Conservation (phyloP, 2,113 vertebrate species). For the Rhodinocichla rosea region DNA sequence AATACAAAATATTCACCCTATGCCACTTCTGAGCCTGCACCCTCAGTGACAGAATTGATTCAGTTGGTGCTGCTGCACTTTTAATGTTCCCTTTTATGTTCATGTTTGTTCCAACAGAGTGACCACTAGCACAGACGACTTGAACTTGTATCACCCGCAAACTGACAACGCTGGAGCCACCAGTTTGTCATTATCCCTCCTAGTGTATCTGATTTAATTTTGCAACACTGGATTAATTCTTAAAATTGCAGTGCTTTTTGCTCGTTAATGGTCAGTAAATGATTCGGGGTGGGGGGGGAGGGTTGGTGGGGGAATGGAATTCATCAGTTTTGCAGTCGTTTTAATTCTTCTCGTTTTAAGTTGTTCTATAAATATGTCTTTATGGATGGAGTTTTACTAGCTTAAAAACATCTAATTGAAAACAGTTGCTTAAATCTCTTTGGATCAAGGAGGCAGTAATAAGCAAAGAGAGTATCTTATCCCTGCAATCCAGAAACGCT, state of each 20-base stretch:
- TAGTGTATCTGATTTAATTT: slow-evolving; percentile 72
- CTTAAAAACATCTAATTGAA: slow-evolving; percentile 82
- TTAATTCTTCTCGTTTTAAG: slow-evolving; percentile 74
- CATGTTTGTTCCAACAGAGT: slow-evolving; percentile 68
- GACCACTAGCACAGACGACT: slow-evolving; percentile 65
- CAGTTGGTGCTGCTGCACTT: slow-evolving; percentile 41
- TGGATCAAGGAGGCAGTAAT: slow-evolving; percentile 74
- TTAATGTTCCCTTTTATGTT: slow-evolving; percentile 65
- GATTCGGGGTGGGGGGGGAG: background rate
- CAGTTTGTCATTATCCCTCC: slow-evolving; percentile 63
- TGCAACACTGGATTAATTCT: slow-evolving; percentile 63
- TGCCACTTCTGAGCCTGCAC: background rate
- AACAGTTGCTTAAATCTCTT: slow-evolving; percentile 80
- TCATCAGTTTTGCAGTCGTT: slow-evolving; percentile 64
- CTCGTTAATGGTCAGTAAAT: slow-evolving; percentile 63
- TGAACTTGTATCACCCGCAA: slow-evolving; percentile 70
- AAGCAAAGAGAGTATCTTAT: slow-evolving; percentile 76
- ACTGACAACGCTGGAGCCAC: slow-evolving; percentile 57
- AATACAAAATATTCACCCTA: background rate
- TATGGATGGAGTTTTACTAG: slow-evolving; percentile 76
- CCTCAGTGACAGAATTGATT: slow-evolving; percentile 30
- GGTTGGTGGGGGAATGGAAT: slow-evolving; percentile 22
- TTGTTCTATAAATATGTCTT: slow-evolving; percentile 77
- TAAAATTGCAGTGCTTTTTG: slow-evolving; percentile 62
- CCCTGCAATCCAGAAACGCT: slow-evolving; percentile 69